Evolutionary conservation across 2,797 vertebrate genomes (phyloP), one percentile per base, ranked within the genome.

Genomic region (Synaphobranchus kaupii): DNA sequence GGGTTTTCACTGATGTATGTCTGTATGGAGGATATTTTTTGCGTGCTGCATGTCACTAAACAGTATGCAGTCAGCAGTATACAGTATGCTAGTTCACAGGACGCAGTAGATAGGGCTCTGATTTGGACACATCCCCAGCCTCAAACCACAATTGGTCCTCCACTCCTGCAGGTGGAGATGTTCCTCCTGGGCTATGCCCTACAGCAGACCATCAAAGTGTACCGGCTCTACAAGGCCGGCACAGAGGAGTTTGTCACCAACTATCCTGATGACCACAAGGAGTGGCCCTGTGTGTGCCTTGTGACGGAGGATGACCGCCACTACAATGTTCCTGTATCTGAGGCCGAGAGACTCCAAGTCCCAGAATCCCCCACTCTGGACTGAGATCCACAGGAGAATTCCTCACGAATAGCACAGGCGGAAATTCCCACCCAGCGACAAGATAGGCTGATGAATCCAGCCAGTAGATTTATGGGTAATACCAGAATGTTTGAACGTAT

Each of bases 291-390:
- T 83, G 95, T 97, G 76, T 96, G 91, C 48, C 95, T 98, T 76
- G 94, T 98, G 73, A 97, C 97, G 0, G 97, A 98, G 91, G 97
- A 98, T 48, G 97, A 98, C 90, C 94, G 97, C 87, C 97, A 97
- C 91, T 98, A 98, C 90, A 98, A 97, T 88, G 92, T 97, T 89
- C 97, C 95, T 2, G 95, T 97, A 44, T 87, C 94, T 83, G 93
- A 96, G 92, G 95, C 93, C 56, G 91, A 96, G 91, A 94, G 95
- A 92, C 95, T 56, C 31, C 52, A 84, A 31, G 10, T 71, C 25
- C 12, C 80, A 44, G 48, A 84, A 44, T 22, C 20, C 56, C 9
- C 56, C 28, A 66, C 34, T 44, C 56, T 15, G 54, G 52, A 22
- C 52, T 84, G 56, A 44, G 58, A 31, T 47, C 56, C 34, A 48